Evolutionary conservation across 2,113 vertebrate species (phyloP).

Genomic region (Butorides virescens): DNA sequence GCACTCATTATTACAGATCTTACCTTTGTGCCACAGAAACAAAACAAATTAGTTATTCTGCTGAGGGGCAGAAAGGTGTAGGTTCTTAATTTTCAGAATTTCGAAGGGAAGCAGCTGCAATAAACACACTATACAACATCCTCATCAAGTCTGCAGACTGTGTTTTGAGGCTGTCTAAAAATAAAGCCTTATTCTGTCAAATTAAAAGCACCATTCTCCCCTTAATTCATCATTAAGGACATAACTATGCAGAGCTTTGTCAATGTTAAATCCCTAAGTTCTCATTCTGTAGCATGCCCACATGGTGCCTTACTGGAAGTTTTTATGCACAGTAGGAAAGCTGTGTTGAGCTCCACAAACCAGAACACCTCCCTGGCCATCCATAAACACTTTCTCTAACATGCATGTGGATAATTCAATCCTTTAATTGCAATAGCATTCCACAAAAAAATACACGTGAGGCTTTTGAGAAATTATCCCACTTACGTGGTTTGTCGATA

Average conservation of each 20-base stretch:
- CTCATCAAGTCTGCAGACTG: neutral
- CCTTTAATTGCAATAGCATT: neutral
- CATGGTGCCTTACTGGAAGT: neutral
- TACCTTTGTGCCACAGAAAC: neutral
- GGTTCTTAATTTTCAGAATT: neutral
- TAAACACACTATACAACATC: neutral
- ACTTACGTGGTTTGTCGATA: conserved; percentile 96
- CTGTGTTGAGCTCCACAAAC: neutral
- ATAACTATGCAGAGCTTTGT: neutral
- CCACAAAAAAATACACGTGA: neutral
- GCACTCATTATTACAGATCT: neutral
- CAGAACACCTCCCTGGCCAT: neutral
- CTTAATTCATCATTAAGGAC: neutral
- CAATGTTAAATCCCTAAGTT: neutral
- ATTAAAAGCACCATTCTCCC: neutral
- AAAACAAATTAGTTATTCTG: neutral
- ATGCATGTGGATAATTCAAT: neutral
- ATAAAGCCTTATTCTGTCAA: neutral
- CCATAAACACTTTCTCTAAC: neutral
- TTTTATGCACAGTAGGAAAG: neutral
- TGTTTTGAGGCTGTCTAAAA: neutral
- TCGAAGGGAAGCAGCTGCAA: neutral
- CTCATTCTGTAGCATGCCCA: neutral
- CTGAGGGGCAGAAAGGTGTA: neutral
- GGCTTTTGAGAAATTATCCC: neutral